Percentiles rank a stretch among this genome's conserved stretches.
phyloP scores from a whole-genome alignment of 2,888 invertebrate genomes.

The Tetramorium bicarinatum region DNA sequence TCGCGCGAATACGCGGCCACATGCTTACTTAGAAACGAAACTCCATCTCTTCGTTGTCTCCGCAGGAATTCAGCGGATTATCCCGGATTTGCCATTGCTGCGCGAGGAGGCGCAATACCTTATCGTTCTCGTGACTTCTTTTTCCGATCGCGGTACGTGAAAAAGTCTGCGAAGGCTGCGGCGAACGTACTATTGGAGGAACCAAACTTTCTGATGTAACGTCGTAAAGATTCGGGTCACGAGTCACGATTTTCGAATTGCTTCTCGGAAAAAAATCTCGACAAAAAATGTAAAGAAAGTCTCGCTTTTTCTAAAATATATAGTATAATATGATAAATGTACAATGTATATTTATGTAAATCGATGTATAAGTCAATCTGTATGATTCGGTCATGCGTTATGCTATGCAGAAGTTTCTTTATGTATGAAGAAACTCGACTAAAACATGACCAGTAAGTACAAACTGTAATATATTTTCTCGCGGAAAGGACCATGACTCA shows the following conservation, averaged over 20 bases:
- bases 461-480: not conserved
- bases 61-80: constrained; percentile 66
- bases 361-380: not conserved
- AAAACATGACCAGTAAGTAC: not conserved
- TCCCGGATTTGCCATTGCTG: constrained; percentile 62
- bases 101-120: constrained; percentile 47
- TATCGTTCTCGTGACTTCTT: constrained; percentile 50
- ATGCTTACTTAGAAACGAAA: constrained; percentile 9
- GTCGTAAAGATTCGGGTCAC: constrained; percentile 38
- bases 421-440: not conserved
- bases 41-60: constrained; percentile 46
- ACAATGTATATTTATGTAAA: not conserved
- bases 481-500: not conserved
- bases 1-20: constrained; percentile 43
- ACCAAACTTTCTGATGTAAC: constrained; percentile 41
- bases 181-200: constrained; percentile 31
- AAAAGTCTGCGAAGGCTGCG: constrained; percentile 21
- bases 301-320: not conserved
- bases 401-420: not conserved
- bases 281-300: not conserved
- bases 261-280: not conserved
- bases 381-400: not conserved
- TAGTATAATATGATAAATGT: not conserved
- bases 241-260: constrained; percentile 27
- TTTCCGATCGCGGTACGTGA: constrained; percentile 51